phyloP scores from a whole-genome alignment of 1,140 invertebrate genomes.

The Druon quercuslanigerum region DNA sequence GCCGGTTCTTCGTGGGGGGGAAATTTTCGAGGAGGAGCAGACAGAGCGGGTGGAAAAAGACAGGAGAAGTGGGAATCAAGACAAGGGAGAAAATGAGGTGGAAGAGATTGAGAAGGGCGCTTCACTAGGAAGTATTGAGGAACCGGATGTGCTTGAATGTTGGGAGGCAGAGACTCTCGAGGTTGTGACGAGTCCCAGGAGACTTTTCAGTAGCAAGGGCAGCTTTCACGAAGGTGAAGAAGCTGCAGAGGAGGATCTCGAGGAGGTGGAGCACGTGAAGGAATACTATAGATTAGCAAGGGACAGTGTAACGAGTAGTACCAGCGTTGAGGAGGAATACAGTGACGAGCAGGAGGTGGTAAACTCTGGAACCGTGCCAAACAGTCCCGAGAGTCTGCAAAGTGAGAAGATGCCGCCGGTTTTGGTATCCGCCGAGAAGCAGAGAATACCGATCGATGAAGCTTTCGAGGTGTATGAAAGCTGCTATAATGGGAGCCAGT shows the following conservation, averaged over 20 bases:
- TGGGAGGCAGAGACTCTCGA: conserved; percentile 71
- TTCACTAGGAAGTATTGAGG: conserved; percentile 71
- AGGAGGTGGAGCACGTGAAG: conserved; percentile 63
- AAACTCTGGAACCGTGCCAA: conserved; percentile 50
- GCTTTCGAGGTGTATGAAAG: conserved; percentile 73
- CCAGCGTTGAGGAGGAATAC: conserved; percentile 53
- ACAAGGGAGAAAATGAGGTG: conserved; percentile 26
- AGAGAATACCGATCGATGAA: conserved; percentile 65
- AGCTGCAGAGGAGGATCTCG: conserved; percentile 42
- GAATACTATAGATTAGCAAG: conserved; percentile 65
- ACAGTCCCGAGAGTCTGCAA: conserved; percentile 55
- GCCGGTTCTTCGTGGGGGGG: conserved; percentile 40
- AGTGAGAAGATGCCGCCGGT: conserved; percentile 52
- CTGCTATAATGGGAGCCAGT: conserved; percentile 62
- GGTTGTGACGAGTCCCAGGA: conserved; percentile 58
- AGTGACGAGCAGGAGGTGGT: conserved; percentile 26
- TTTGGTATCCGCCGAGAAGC: conserved; percentile 43
- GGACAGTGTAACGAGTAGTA: conserved; percentile 48
- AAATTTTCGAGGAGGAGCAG: conserved; percentile 31
- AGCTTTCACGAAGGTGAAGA: conserved; percentile 51
- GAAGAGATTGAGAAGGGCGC: conserved; percentile 38
- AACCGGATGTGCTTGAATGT: conserved; percentile 72
- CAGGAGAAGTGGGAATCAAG: conserved; percentile 29
- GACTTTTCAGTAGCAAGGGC: conserved; percentile 52
- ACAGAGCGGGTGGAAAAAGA: conserved; percentile 30